Conservation (phyloP, 2,888 invertebrate genomes). For the Cheilosia soror region DNA sequence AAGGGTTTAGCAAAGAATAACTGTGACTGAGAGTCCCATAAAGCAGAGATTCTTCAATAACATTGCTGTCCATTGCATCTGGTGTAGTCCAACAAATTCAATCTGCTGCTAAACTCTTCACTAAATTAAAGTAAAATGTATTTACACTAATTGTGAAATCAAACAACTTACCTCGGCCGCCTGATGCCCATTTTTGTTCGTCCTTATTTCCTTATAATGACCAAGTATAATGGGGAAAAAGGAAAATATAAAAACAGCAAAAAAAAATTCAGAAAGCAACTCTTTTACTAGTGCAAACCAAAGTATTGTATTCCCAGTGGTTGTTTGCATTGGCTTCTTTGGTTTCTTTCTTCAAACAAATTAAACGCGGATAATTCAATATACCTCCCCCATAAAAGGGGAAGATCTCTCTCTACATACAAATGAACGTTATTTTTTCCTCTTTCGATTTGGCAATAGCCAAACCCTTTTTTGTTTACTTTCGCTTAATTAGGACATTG, state of each 20-base stretch:
- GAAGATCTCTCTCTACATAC: conserved; percentile 73
- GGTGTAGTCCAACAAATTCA: neutral
- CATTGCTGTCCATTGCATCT: neutral
- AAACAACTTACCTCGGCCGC: conserved; percentile 39
- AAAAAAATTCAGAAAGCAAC: conserved; percentile 34
- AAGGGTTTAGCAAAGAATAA: neutral
- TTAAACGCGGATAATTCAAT: conserved; percentile 70
- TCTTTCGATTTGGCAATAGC: conserved; percentile 25
- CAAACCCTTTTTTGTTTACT: conserved; percentile 78
- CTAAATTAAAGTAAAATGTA: conserved; percentile 17
- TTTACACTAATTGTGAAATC: conserved; percentile 27
- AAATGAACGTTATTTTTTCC: conserved; percentile 10
- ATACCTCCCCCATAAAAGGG: conserved; percentile 75
- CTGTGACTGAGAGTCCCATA: too few species aligned
- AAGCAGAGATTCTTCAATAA: too few species aligned
- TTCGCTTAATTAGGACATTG: conserved; percentile 81
- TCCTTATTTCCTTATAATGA: neutral
- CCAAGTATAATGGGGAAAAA: conserved; percentile 1
- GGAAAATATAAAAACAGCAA: neutral
- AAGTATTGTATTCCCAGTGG: conserved; percentile 64
- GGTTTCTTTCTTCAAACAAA: conserved; percentile 73
- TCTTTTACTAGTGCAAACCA: conserved; percentile 45
- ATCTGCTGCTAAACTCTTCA: neutral
- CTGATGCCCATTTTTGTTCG: conserved; percentile 3
- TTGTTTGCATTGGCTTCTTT: conserved; percentile 72